Evolutionary conservation across 2,113 vertebrate species (phyloP).

Genomic region (Genyomyrus donnyi): DNA sequence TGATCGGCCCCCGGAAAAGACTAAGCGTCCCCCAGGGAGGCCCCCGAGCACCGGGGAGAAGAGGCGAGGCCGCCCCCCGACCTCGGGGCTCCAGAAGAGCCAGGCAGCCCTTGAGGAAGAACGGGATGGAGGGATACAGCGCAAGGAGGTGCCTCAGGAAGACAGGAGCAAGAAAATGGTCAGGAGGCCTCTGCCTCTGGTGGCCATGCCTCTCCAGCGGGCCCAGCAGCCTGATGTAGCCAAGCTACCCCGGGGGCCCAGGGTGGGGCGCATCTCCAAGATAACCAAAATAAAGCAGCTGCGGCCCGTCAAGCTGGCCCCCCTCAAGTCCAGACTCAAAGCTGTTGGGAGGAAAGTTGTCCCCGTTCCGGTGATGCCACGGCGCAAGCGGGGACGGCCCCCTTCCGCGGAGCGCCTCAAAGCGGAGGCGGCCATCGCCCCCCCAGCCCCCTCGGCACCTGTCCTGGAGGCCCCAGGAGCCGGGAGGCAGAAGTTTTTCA

Average conservation of each 20-base stretch:
- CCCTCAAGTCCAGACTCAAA: slow-evolving; percentile 85
- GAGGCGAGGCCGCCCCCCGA: slow-evolving; percentile 85
- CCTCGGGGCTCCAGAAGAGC: slow-evolving; percentile 52
- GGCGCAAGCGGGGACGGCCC: slow-evolving; percentile 78
- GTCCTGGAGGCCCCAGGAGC: slow-evolving; percentile 12
- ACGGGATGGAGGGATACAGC: slow-evolving; percentile 48
- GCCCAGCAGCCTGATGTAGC: slow-evolving; percentile 28
- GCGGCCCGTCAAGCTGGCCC: slow-evolving; percentile 5
- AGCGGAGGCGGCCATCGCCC: slow-evolving; percentile 53
- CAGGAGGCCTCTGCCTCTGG: slow-evolving; percentile 60
- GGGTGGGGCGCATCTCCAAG: slow-evolving; percentile 50
- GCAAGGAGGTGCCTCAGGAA: slow-evolving; percentile 49
- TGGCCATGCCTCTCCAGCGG: not conserved
- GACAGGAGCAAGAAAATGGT: slow-evolving; percentile 70
- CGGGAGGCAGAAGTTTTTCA: slow-evolving; percentile 74
- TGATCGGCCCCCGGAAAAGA: slow-evolving; percentile 69
- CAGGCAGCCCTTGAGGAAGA: slow-evolving; percentile 62
- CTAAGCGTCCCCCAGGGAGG: slow-evolving; percentile 71
- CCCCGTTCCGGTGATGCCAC: slow-evolving; percentile 66
- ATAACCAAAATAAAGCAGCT: slow-evolving; percentile 70
- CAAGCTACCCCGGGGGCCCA: slow-evolving; percentile 40
- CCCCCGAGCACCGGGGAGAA: slow-evolving; percentile 74
- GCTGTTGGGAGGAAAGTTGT: slow-evolving; percentile 67
- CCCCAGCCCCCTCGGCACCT: slow-evolving; percentile 38
- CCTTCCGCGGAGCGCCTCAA: slow-evolving; percentile 85